Conservation (phyloP, 2,797 vertebrate genomes). For the Chiloscyllium punctatum region DNA sequence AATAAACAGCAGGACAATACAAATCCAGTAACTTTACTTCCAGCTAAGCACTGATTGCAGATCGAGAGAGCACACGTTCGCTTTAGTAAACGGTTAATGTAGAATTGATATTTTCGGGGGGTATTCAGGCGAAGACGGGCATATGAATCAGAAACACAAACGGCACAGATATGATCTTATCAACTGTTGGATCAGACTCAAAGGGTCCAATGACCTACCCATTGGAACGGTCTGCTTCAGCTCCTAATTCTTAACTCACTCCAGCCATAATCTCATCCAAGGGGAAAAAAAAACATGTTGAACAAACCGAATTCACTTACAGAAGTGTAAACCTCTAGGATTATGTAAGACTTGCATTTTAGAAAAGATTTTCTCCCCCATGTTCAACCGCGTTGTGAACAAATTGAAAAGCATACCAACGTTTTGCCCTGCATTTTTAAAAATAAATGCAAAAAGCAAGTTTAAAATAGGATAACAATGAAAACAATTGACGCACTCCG, state of each 20-base stretch:
- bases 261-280: not conserved
- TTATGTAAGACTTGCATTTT: not conserved
- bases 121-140: too few relatives aligned
- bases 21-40: not conserved
- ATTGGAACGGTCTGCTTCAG: too few relatives aligned
- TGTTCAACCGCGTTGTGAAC: not conserved
- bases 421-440: not conserved
- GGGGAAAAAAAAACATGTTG: not conserved
- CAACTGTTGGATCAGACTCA: too few relatives aligned
- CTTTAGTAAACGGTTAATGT: not conserved
- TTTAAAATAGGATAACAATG: not conserved
- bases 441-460: not conserved
- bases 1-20: not conserved
- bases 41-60: not conserved
- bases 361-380: not conserved
- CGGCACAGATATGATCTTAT: too few relatives aligned
- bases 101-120: not conserved
- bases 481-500: not conserved
- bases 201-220: too few relatives aligned
- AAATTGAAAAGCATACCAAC: not conserved
- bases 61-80: not conserved
- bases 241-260: too few relatives aligned
- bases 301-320: not conserved
- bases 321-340: not conserved
- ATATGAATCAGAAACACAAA: too few relatives aligned